Base-by-base conservation (phyloP, 2,888 invertebrate species). In the Julus scanicus region DNA sequence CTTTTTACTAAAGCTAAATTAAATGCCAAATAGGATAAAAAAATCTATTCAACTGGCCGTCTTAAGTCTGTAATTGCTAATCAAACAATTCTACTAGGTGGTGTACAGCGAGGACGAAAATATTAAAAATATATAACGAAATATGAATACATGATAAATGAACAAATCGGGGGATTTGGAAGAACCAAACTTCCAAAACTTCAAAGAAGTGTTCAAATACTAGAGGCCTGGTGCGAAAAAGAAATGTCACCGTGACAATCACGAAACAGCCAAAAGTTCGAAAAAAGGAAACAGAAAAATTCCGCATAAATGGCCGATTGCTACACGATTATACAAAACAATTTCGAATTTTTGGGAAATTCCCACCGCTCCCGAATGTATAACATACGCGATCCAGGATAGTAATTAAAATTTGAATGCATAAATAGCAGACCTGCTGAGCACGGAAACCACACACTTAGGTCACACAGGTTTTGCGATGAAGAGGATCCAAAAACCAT, bases 341-440 rank as follows among this genome's bases (percentile, higher is more conserved):
- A 11, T 44, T 85, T 85, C 44, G n/a, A 44, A 85, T 44, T 85
- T 39, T 37, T 13, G n/a, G 40, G 48, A 29, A n/a, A 20, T 44
- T 44, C 53, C 48, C 48, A 44, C 53, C 13, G 80, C 3, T 80
- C 80, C 80, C 37, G 80, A 85, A 85, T 48, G 44, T 85, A 84
- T 84, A 85, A 85, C 44, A 39, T 85, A 48, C 49, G n/a, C 85
- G 85, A 48, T 85, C 44, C 44, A 85, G 85, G 85, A 85, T 85
- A 85, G 2, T 85, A 85, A 44, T 44, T 85, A 8, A 85, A 85
- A 85, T 85, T 49, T 85, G 48, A 85, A 85, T 48, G 85, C 85
- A 80, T 85, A 85, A 85, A 85, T 44, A 85, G 85, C 85, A 44
- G 85, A 85, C 85, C 85, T 44, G 85, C 44, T 85, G 85, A 85